phyloP scores from a whole-genome alignment of 1,140 invertebrate species.

The Sycophaga agraensis region DNA sequence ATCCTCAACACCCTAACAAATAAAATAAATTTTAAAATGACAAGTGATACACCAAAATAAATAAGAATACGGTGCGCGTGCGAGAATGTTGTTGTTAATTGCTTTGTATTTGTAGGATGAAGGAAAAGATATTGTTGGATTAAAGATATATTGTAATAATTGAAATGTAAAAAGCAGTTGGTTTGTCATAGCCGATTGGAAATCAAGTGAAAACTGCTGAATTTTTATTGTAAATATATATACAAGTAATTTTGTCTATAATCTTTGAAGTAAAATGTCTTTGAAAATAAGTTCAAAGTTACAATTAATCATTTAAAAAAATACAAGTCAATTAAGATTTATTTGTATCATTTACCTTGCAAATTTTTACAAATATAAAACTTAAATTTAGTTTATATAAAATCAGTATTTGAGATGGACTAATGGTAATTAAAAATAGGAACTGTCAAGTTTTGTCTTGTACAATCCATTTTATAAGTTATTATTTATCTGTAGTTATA shows the following conservation, averaged over 20 bases:
- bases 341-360: slow-evolving; percentile 23
- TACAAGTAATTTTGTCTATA: slow-evolving; percentile 21
- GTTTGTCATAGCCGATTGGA: background rate
- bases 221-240: slow-evolving; percentile 31
- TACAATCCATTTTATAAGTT: too few relatives aligned
- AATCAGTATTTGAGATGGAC: slow-evolving; percentile 9
- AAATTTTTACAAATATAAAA: too few relatives aligned
- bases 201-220: slow-evolving; percentile 5
- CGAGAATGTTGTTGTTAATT: slow-evolving; percentile 17
- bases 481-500: too few relatives aligned
- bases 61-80: slow-evolving; percentile 1
- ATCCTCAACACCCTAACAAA: slow-evolving; percentile 39
- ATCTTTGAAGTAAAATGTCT: slow-evolving; percentile 20
- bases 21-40: background rate
- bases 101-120: slow-evolving; percentile 20
- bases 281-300: slow-evolving; percentile 20
- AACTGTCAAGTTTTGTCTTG: too few relatives aligned
- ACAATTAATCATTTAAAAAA: slow-evolving; percentile 25
- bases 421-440: too few relatives aligned
- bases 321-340: slow-evolving; percentile 26
- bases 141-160: slow-evolving; percentile 17
- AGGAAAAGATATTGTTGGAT: slow-evolving; percentile 10
- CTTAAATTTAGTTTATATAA: too few relatives aligned
- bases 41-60: slow-evolving; percentile 1
- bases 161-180: slow-evolving; percentile 6